Evolutionary conservation across 1,140 invertebrate species (phyloP).

Genomic region (Lamellibrachia luymesi): DNA sequence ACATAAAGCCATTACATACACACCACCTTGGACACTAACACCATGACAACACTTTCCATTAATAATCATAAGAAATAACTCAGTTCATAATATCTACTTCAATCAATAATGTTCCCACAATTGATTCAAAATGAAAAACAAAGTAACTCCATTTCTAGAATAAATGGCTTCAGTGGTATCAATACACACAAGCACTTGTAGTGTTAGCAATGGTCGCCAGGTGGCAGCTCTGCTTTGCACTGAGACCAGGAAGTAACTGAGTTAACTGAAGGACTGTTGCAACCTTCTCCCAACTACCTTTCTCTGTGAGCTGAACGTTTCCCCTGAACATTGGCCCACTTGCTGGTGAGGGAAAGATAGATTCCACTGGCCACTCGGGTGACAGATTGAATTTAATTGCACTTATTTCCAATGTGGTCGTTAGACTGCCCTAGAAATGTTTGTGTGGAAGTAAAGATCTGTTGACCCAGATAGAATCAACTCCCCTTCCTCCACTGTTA

Average conservation of each 20-base stretch:
- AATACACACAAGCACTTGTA: neutral
- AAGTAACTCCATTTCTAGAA: neutral
- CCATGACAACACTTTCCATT: neutral
- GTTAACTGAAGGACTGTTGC: neutral
- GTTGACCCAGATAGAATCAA: neutral
- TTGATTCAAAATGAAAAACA: neutral
- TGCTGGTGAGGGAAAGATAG: neutral
- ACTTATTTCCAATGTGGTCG: too few species aligned
- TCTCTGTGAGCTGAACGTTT: neutral
- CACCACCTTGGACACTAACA: neutral
- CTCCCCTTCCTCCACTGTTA: neutral
- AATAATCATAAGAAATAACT: neutral
- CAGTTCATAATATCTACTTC: neutral
- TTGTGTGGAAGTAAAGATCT: neutral
- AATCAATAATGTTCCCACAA: neutral
- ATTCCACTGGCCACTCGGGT: neutral
- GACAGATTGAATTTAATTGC: too few species aligned
- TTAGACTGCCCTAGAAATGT: neutral
- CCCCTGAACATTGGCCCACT: neutral
- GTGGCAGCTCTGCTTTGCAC: neutral
- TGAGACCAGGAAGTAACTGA: neutral
- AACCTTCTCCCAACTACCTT: neutral
- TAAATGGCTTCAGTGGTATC: neutral
- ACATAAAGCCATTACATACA: neutral
- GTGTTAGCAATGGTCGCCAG: neutral